phyloP scores from a whole-genome alignment of 2,113 vertebrate genomes.

The Chloebia gouldiae region DNA sequence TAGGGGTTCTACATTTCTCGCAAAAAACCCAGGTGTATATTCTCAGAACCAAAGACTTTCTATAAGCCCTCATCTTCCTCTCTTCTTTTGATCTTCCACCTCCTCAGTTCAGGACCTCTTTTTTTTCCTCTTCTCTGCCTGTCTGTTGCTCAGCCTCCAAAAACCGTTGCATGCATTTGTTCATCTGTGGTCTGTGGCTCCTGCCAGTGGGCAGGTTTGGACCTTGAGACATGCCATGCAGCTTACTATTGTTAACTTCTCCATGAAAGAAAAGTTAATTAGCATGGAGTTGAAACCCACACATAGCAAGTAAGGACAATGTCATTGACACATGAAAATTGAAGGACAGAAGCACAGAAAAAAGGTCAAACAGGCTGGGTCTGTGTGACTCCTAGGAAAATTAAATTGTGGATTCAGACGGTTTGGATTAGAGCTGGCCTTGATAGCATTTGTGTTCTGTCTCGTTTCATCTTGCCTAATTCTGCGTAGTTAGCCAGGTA shows the following conservation, averaged over 20 bases:
- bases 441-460: not conserved
- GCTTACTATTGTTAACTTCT: not conserved
- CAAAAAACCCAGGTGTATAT: not conserved
- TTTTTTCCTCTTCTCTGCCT: not conserved
- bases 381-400: not conserved
- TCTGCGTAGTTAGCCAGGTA: not conserved
- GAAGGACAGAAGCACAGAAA: not conserved
- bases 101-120: not conserved
- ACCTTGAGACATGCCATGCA: not conserved
- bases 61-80: not conserved
- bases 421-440: not conserved
- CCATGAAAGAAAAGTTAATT: not conserved
- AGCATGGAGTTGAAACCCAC: not conserved
- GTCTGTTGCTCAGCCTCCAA: not conserved
- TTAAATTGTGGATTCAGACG: not conserved
- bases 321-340: not conserved
- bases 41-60: not conserved
- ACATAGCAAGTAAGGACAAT: not conserved
- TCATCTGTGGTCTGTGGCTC: not conserved
- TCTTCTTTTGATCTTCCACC: not conserved
- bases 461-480: not conserved
- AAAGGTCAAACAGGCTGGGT: not conserved
- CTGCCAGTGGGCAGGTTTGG: not conserved
- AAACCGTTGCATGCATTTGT: not conserved
- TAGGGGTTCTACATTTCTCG: not conserved